phyloP scores from a whole-genome alignment of 2,888 invertebrate genomes.

The Cenopis cana region DNA sequence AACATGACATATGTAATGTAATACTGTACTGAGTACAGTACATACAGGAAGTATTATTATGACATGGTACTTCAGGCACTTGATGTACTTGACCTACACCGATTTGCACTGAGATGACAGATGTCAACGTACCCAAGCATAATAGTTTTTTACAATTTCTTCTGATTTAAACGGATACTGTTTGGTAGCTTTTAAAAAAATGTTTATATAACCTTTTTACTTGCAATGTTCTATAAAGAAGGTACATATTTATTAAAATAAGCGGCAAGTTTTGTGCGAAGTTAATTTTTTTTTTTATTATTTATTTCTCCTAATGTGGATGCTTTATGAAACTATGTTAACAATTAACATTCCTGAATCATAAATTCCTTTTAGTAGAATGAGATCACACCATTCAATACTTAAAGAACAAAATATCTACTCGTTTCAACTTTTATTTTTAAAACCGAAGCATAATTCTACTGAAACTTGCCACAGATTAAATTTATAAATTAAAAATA shows the following conservation, averaged over 20 bases:
- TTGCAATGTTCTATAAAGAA: not conserved
- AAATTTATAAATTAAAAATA: conserved; percentile 26
- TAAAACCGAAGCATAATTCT: not conserved
- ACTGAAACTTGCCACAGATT: conserved; percentile 15
- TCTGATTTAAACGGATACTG: not conserved
- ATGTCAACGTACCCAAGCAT: no score
- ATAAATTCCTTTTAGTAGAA: not conserved
- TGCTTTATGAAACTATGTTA: not conserved
- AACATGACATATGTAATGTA: no score
- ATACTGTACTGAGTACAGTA: no score
- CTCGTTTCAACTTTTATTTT: not conserved
- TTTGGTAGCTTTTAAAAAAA: not conserved
- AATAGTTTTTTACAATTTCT: no score
- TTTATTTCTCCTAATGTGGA: conserved; percentile 10
- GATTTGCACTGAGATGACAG: no score
- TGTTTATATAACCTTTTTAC: not conserved
- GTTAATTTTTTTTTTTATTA: conserved; percentile 17
- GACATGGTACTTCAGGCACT: no score
- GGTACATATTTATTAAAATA: not conserved
- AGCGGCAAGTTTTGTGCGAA: conserved; percentile 5
- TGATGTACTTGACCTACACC: no score
- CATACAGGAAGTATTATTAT: no score
- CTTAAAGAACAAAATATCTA: not conserved
- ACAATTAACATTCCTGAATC: not conserved
- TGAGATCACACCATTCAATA: not conserved